phyloP scores from a whole-genome alignment of 1,140 invertebrate genomes.

The Ephestia elutella region DNA sequence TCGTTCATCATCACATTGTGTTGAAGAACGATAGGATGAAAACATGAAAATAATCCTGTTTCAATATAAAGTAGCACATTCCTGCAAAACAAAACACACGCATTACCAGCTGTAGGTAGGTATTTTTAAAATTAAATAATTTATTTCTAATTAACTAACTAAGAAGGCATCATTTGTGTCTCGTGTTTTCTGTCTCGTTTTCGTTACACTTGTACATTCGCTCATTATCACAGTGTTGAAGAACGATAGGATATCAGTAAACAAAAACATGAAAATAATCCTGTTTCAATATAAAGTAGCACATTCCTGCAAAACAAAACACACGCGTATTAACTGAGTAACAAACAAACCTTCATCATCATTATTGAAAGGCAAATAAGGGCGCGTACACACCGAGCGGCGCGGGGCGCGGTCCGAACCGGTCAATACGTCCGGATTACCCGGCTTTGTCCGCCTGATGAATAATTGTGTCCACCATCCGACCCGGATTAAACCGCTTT shows the following conservation, averaged over 20 bases:
- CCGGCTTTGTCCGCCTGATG: slow-evolving; percentile 56
- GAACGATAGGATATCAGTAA: no score
- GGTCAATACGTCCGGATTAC: slow-evolving; percentile 64
- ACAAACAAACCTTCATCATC: slow-evolving; percentile 24
- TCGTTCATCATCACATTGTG: no score
- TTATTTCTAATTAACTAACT: no score
- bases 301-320: neutral
- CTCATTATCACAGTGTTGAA: no score
- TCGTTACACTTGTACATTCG: no score
- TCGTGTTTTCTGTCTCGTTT: no score
- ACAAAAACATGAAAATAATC: neutral
- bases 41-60: neutral
- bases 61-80: neutral
- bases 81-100: neutral
- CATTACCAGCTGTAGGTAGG: no score
- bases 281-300: neutral
- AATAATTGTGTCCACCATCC: slow-evolving; percentile 63
- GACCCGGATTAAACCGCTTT: slow-evolving; percentile 48
- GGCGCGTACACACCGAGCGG: slow-evolving; percentile 23
- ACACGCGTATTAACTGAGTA: neutral
- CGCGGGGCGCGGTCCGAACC: slow-evolving; percentile 30
- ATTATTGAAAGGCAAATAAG: slow-evolving; percentile 42
- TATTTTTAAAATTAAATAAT: no score
- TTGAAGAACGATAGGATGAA: no score
- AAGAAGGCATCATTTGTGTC: no score